Base-by-base conservation (phyloP, 2,113 vertebrate species). In the Cheirogaleus medius region DNA sequence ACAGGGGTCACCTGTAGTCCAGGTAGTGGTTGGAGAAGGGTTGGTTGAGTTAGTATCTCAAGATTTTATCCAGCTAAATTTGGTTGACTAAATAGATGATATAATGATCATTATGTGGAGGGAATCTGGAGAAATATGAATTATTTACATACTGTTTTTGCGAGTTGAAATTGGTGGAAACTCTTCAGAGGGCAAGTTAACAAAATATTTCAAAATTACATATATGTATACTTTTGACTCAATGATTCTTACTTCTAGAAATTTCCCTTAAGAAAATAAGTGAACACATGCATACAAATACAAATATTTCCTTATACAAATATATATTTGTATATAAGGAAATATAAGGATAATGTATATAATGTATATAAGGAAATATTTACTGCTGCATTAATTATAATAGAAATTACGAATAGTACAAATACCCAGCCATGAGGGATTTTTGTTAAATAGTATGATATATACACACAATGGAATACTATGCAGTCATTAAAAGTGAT, bases 361-460 rank as follows among this genome's bases (percentile, higher is more conserved):
- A n/a, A n/a, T n/a, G n/a, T n/a, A n/a, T n/a, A n/a, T n/a, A n/a
- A n/a, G 25, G 42, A 87, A 69, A 81, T 96, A 73, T 60, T 66
- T 34, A 83, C 54, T 95, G 12, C 12, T 81, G 1, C 1, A 78
- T 63, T 64, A 34, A n/a, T 39, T 90, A 95, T 73, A 21, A 54
- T 69, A 77, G 66, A 63, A 74, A 83, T 81, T 71, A 81, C 18
- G 89, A 89, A 90, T 78, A 82, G 25, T 8, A 78, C 20, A 69
- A 52, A 89, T 77, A 89, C 32, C 12, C 21, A 68, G 14, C 8
- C 27, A 52, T 21, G 49, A 25, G 13, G 27, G 15, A 78, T 93
- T 82, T 85, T 96, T 91, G 47, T 93, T 68, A 96, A 93, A 83
- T 83, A 86, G 14, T 52, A 37, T 88, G 21, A 76, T 34, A 76